These are phyloP conservation scores for Neofelis nebulosa DNA, from an alignment of 2,113 vertebrate genomes.

Conservation along the genomic window DNA sequence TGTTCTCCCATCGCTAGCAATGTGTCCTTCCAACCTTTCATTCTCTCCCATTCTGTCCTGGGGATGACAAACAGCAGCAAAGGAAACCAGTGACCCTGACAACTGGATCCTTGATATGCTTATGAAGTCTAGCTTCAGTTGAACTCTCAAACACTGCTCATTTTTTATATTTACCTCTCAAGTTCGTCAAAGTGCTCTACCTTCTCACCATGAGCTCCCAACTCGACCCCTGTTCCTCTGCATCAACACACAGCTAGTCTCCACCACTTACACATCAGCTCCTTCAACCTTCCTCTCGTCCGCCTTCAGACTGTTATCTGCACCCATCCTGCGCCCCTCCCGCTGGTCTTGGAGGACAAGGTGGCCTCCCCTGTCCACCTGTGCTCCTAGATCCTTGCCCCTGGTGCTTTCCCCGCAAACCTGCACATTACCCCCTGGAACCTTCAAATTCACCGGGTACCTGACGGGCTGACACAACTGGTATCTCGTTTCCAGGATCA, in stretches of 20 bases:
- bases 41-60: not conserved
- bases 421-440: not conserved
- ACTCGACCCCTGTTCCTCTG: not conserved
- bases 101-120: not conserved
- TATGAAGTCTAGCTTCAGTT: not conserved
- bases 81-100: not conserved
- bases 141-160: not conserved
- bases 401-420: not conserved
- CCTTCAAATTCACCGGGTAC: not conserved
- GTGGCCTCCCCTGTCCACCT: not conserved
- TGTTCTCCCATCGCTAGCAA: not conserved
- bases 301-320: not conserved
- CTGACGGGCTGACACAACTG: not conserved
- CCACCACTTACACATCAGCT: not conserved
- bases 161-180: not conserved
- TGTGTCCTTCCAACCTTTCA: not conserved
- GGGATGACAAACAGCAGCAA: not conserved
- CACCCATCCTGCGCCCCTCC: not conserved
- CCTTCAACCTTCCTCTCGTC: not conserved
- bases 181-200: not conserved
- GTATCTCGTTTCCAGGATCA: not conserved
- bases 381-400: not conserved
- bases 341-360: not conserved
- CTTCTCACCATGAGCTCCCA: not conserved
- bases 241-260: not conserved